phyloP scores from a whole-genome alignment of 2,797 vertebrate species.

The Cynodonichthys magdalenae region DNA sequence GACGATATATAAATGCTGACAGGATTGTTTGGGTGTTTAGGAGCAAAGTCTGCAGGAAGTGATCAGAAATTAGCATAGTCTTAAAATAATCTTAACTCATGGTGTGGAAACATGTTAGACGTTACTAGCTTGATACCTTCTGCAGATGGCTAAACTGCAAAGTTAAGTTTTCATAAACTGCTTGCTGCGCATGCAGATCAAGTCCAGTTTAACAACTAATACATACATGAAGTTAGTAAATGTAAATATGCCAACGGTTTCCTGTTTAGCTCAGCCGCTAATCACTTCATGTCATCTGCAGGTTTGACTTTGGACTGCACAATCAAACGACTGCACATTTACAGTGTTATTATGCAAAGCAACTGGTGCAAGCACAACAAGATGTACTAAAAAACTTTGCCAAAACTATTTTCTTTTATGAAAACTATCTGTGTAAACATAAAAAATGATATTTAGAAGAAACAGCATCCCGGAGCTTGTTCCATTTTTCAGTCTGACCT shows the following conservation, averaged over 20 bases:
- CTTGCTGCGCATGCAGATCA: background rate
- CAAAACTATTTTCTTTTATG: no score
- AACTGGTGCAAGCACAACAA: background rate
- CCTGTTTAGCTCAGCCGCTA: background rate
- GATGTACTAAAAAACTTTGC: no score
- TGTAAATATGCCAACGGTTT: slow-evolving; percentile 8
- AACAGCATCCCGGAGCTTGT: background rate
- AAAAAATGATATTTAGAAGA: background rate
- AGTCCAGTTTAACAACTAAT: background rate
- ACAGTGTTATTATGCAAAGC: no score
- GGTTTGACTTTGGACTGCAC: slow-evolving; percentile 18
- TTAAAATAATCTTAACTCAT: background rate
- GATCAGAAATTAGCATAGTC: background rate
- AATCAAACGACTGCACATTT: background rate
- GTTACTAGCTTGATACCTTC: background rate
- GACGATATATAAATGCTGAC: slow-evolving; percentile 26
- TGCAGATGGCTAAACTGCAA: background rate
- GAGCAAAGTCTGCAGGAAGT: slow-evolving; percentile 25
- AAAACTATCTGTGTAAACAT: no score
- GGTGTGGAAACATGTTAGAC: background rate
- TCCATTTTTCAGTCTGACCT: slow-evolving; percentile 16
- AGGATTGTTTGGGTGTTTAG: slow-evolving; percentile 24
- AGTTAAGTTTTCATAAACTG: background rate
- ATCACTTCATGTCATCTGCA: slow-evolving; percentile 18
- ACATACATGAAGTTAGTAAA: background rate